Percentiles rank a stretch among this genome's conserved stretches.
phyloP scores from a whole-genome alignment of 1,140 invertebrate genomes.

The Lordiphosa clarofinis region DNA sequence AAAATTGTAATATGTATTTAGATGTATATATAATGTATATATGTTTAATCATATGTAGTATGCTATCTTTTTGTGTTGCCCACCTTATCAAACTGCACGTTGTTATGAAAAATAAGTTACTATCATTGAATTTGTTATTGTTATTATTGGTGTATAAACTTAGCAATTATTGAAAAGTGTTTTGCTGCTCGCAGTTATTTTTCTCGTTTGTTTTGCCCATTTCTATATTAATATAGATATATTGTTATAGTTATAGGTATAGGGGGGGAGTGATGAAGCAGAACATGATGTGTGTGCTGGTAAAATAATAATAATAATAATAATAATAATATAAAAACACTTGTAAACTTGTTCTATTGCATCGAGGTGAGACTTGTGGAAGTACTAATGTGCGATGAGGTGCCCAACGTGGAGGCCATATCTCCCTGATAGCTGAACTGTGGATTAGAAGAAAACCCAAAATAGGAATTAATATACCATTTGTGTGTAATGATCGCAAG shows the following conservation, averaged over 20 bases:
- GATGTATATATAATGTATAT: slow-evolving; percentile 55
- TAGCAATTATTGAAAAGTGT: slow-evolving; percentile 53
- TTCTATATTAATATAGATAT: slow-evolving; percentile 44
- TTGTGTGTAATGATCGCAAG: too few relatives aligned
- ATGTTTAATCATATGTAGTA: slow-evolving; percentile 63
- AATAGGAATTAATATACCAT: too few relatives aligned
- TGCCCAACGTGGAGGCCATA: slow-evolving; percentile 81
- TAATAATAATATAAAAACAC: slow-evolving; percentile 16
- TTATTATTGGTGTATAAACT: slow-evolving; percentile 60
- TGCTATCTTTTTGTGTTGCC: slow-evolving; percentile 41
- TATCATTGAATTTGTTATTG: slow-evolving; percentile 48
- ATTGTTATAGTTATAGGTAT: slow-evolving; percentile 56
- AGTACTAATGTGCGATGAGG: slow-evolving; percentile 79
- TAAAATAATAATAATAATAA: slow-evolving; percentile 12
- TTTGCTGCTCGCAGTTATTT: slow-evolving; percentile 25
- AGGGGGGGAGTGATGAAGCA: slow-evolving; percentile 49
- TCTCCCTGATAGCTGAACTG: slow-evolving; percentile 85
- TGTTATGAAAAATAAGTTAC: slow-evolving; percentile 66
- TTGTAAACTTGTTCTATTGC: slow-evolving; percentile 74
- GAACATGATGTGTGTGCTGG: slow-evolving; percentile 57
- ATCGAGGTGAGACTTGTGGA: slow-evolving; percentile 79
- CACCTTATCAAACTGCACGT: slow-evolving; percentile 14
- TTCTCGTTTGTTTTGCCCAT: slow-evolving; percentile 52
- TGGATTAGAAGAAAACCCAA: slow-evolving; percentile 10
- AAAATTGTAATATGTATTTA: slow-evolving; percentile 57